Evolutionary conservation across 2,113 vertebrate genomes (phyloP), one percentile per base, ranked within the genome.

Genomic region (Pandion haliaetus): DNA sequence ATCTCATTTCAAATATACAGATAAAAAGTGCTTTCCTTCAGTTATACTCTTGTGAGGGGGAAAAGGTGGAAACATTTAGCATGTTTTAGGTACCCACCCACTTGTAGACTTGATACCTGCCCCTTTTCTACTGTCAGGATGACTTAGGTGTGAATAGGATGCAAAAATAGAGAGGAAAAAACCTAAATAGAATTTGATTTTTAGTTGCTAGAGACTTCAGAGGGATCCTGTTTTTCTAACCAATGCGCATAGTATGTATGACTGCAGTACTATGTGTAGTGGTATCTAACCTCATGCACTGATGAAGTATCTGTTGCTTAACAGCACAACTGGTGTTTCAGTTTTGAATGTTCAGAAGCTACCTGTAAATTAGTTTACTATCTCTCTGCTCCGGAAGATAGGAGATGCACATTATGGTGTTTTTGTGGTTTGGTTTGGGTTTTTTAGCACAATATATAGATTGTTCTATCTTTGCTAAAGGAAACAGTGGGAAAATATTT

Each of bases 401-500:
- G 14, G 38, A 85, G 40, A 32, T 77, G 17, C 24, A 74, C 6
- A 2, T 40, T 88, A 21, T 24, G 24, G 12, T 74, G 4, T 0
- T 1, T 52, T 77, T 57, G 29, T 36, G 31, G 5, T 71, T 70
- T 59, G 12, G 1, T 0, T 5, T 54, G 20, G 19, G 14, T 23
- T 23, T 67, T 66, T 87, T 16, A 73, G 8, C 38, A 57, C 26
- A 38, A 15, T 14, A 8, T 79, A 34, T 62, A 40, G 20, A 44
- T 76, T 79, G 8, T 78, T 89, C 11, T 61, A 5, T 65, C 21
- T 78, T 91, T 91, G 24, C 26, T 78, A 77, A 73, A 73, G 17
- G 21, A 83, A 87, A 34, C 2, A 12, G 6, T 36, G 54, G 76
- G 67, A 88, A 79, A 79, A 13, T 47, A 38, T 63, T 92, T 83